Base-by-base conservation (phyloP, 2,888 invertebrate species). In the Andricus quercusramuli region DNA sequence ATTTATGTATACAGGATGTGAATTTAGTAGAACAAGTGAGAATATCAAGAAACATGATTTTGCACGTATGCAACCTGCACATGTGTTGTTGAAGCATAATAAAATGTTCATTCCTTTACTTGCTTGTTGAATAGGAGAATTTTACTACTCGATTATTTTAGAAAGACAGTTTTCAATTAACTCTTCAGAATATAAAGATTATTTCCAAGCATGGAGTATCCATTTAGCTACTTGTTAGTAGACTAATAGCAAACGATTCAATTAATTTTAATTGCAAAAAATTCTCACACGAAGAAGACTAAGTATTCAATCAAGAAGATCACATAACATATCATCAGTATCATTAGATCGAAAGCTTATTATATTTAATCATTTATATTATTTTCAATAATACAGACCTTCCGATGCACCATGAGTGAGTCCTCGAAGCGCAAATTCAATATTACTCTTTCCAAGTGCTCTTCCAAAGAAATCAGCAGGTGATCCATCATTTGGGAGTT, bases 391-490 rank as follows among this genome's bases (percentile, higher is more conserved):
- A 22, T 56, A 13, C 85, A 89, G 77, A 92, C 92, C 91, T 90
- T 92, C 92, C 3, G 92, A 92, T 32, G 91, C 89, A 74, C 90
- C 92, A 0, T 84, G 83, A 8, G 88, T 87, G 59, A 93, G 82
- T 41, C 85, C 86, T 77, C 85, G 85, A 0, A 93, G 88, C 81
- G 90, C 88, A 59, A 92, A 84, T 25, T 87, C 88, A 78, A 92
- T 64, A n/a, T 89, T 87, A 76, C 88, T 91, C 47, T 88, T 84
- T 2, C 91, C 92, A 56, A 92, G 80, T 17, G 92, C 92, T 47
- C 93, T 87, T 22, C 91, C 92, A 29, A 92, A 88, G 11, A 88
- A 84, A 82, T 91, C 92, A 59, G 88, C 91, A 0, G 91, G 82
- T 9, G 92, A 91, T 47, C 90, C 91, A 47, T 92, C 92, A 79